Base-by-base conservation (phyloP, 1,140 invertebrate species). In the Contarinia nasturtii region DNA sequence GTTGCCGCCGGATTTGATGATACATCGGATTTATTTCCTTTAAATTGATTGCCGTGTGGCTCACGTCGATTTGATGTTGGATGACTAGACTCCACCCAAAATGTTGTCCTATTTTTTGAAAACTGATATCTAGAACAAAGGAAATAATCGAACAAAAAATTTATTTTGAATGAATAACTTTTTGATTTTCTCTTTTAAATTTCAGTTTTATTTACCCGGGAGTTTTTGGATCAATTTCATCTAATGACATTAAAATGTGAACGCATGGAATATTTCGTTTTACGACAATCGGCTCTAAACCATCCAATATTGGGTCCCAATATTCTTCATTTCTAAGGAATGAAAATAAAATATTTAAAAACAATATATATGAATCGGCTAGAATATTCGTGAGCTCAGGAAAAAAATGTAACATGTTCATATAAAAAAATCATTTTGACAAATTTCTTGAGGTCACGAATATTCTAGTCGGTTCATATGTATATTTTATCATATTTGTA, bases 301-400 rank as follows among this genome's bases (percentile, higher is more conserved):
- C 81, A 55, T 81, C 75, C 49, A 76, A 54, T 58, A 76, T 69
- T 18, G 83, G 82, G 51, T 82, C 76, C 82, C 82, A 86, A 60
- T 73, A 76, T 64, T 88, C 83, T 65, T 82, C 77, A 51, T 80
- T 71, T 55, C 82, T 85, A n/a, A n/a, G 55, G 48, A 66, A 52
- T 52, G 48, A 27, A 48, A 48, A 45, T 37, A 50, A 42, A 48
- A 21, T 40, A 42, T n/a, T n/a, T n/a, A n/a, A n/a, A n/a, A n/a
- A n/a, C n/a, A n/a, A n/a, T n/a, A n/a, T n/a, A n/a, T n/a, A n/a
- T n/a, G n/a, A n/a, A n/a, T n/a, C n/a, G n/a, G n/a, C n/a, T n/a
- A n/a, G n/a, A n/a, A n/a, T n/a, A n/a, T n/a, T n/a, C n/a, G n/a
- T n/a, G n/a, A n/a, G n/a, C n/a, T n/a, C n/a, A n/a, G n/a, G n/a